Evolutionary conservation across 2,888 invertebrate genomes (phyloP), one percentile per base, ranked within the genome.

Genomic region (Cryptus viduatorius): DNA sequence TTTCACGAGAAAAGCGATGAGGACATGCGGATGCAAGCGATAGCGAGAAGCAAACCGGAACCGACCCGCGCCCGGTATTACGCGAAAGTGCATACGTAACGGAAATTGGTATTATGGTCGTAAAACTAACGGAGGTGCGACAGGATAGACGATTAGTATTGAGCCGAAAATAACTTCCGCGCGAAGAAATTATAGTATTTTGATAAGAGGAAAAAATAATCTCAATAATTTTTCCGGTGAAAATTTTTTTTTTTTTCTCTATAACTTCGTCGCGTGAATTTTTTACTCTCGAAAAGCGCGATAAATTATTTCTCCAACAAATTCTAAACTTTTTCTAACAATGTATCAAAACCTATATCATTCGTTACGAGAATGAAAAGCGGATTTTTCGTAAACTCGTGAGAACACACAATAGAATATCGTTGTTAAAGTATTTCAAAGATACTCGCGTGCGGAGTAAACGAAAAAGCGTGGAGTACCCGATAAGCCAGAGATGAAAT

Each of bases 401-500:
- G 59, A 29, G 7, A n/a, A n/a, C 7, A 59, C 48, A 48, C 59
- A 59, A 29, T 59, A 24, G 29, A 59, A 59, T 29, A 31, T 29
- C 59, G 14, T 59, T 31, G 59, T 29, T 29, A 24, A 24, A 59
- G 14, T 10, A 5, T 59, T 56, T 75, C 67, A 16, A 31, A 50
- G 53, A 24, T 56, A 12, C 16, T 59, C 61, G 4, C 7, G 59
- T 12, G 61, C 24, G 64, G 42, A 44, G 68, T 75, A 68, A 81
- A 81, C 64, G 78, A 81, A 78, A 56, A 46, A 19, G 56, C 24
- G 56, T 37, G 48, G 12, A 53, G 29, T 44, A 69, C 69, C 64
- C 68, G 68, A 77, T 77, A 77, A 80, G 68, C 44, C 67, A 80
- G 72, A 80, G 50, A 37, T 37, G 37, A 84, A 77, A 84, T 68